Evolutionary conservation across 2,797 vertebrate genomes (phyloP), one percentile per base, ranked within the genome.

Genomic region (Esox lucius): DNA sequence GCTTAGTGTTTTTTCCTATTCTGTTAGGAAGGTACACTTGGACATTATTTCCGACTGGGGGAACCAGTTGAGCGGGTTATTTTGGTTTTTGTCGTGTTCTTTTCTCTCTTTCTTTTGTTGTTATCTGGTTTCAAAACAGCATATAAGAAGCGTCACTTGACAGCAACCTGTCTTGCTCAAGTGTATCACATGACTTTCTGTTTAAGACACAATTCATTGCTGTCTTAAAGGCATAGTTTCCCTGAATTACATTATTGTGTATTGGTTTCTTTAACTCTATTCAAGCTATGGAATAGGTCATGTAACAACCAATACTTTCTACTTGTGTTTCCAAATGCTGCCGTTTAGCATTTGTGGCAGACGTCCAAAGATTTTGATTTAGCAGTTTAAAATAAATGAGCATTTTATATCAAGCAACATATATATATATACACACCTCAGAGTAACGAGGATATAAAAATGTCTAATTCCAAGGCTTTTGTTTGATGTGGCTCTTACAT

Each of bases 11-110:
- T 86, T 90, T 87, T 78, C 59, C 80, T 83, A 59, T 83, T 79
- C 80, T 85, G 65, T 59, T 71, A 75, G 75, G 75, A 89, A 90
- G 90, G 85, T 87, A 80, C 89, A 77, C 67, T 73, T 86, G 81
- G 80, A 89, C 39, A 83, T 89, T 83, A 87, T 91, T 83, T 82
- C 76, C 35, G 75, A 73, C 80, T 46, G 35, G 65, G 81, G 77
- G 75, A 84, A 90, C 91, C 81, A 70, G 91, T 78, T 51, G 24
- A 84, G 85, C 93, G n/a, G 77, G 93, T 93, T 91, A 74, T 35
- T 78, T 84, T 70, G 53, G 64, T 74, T 85, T 83, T 84, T 90
- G 80, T 64, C 51, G 26, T 87, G 83, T 72, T 72, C 59, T 68
- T 68, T 62, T 26, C 69, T 70, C 75, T 81, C 39, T 70, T 19